These are phyloP conservation scores for Trochalopteron elliotii DNA, from an alignment of 2,113 vertebrate species.

Conservation along the genomic window DNA sequence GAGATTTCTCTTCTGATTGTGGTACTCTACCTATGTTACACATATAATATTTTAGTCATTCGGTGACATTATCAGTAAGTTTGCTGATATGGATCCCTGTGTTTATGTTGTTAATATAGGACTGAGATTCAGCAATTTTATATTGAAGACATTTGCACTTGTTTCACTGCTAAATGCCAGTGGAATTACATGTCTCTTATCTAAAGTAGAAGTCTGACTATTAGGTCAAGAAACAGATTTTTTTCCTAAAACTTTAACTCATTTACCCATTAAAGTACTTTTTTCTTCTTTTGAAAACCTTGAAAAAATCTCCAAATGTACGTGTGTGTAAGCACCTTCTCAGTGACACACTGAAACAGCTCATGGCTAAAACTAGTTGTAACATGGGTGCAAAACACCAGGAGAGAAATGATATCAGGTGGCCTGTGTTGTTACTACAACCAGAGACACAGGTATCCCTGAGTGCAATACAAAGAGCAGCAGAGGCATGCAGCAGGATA, in stretches of 20 bases:
- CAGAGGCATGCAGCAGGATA: not conserved
- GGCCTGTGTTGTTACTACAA: not conserved
- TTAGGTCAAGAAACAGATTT: not conserved
- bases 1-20: constrained; percentile 4
- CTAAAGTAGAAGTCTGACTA: not conserved
- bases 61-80: not conserved
- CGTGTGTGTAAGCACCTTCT: not conserved
- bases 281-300: not conserved
- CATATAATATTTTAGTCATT: not conserved
- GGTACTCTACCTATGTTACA: not conserved
- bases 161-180: not conserved
- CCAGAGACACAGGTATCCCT: not conserved
- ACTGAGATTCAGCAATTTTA: not conserved
- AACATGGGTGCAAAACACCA: not conserved
- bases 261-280: not conserved
- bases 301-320: not conserved
- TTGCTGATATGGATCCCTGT: not conserved
- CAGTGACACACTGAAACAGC: not conserved
- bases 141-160: not conserved
- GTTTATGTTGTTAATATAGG: not conserved
- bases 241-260: not conserved
- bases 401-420: not conserved
- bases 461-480: not conserved
- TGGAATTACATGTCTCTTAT: not conserved
- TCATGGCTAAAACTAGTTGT: not conserved